Evolutionary conservation across 2,888 invertebrate genomes (phyloP).

Genomic region (Tetragnatha montana): DNA sequence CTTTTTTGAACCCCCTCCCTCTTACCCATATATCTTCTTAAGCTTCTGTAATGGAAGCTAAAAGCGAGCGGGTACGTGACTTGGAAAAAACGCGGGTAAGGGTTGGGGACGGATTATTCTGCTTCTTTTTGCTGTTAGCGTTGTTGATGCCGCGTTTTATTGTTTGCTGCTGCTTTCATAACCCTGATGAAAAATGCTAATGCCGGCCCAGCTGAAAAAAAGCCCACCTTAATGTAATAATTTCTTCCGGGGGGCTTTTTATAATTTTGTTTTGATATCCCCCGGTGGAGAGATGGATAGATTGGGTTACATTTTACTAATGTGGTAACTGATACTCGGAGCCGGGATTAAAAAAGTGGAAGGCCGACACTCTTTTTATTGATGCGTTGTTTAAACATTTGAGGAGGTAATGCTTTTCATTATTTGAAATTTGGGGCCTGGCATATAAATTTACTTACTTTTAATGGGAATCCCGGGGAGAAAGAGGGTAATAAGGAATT

Average conservation of each 20-base stretch:
- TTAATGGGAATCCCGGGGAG: not conserved
- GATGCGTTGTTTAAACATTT: not conserved
- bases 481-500: not conserved
- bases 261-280: conserved; percentile 15
- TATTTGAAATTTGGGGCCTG: not conserved
- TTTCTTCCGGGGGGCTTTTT: conserved; percentile 22
- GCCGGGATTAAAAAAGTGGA: conserved; percentile 9
- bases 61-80: conserved; percentile 65
- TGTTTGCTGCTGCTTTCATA: conserved; percentile 61
- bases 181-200: conserved; percentile 66
- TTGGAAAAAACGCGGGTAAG: conserved; percentile 52
- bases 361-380: conserved; percentile 4
- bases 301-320: conserved; percentile 28
- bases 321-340: conserved; percentile 9
- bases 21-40: conserved; percentile 63
- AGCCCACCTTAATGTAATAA: conserved; percentile 40
- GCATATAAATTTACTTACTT: not conserved
- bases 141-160: conserved; percentile 46
- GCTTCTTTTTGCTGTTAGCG: conserved; percentile 25
- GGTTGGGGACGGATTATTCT: conserved; percentile 44
- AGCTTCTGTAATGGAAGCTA: conserved; percentile 67
- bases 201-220: conserved; percentile 16
- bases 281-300: conserved; percentile 15
- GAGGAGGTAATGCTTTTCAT: not conserved
- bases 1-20: conserved; percentile 37